Evolutionary conservation across 2,797 vertebrate genomes (phyloP).

Genomic region (Molossus alvarezi): DNA sequence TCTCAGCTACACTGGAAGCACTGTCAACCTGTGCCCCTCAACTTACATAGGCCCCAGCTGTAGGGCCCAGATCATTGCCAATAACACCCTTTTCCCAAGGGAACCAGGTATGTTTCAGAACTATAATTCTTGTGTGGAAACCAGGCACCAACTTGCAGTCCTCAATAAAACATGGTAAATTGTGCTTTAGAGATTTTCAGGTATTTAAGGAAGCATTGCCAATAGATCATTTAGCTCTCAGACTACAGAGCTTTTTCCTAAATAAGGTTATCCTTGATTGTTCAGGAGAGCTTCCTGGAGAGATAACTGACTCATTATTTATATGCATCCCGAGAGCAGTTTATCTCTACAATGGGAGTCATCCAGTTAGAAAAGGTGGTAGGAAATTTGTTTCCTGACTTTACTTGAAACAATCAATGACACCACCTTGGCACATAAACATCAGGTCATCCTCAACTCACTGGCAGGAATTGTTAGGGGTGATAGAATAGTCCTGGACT

Average conservation of each 20-base stretch:
- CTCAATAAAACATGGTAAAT: not conserved
- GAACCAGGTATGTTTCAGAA: not conserved
- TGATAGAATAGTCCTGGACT: not conserved
- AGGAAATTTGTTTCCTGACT: not conserved
- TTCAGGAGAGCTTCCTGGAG: not conserved
- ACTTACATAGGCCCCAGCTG: not conserved
- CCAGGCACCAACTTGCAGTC: not conserved
- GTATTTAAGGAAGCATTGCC: conserved; percentile 13
- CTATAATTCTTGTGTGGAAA: not conserved
- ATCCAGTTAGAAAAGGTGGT: conserved; percentile 4
- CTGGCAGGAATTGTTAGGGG: not conserved
- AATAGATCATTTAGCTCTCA: conserved; percentile 14
- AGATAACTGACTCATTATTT: not conserved
- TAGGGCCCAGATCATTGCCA: not conserved
- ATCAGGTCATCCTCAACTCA: conserved; percentile 25
- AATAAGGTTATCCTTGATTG: conserved; percentile 35
- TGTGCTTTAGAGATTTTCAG: not conserved
- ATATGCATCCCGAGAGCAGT: not conserved
- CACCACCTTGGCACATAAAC: not conserved
- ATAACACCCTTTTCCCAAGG: not conserved
- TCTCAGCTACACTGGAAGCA: not conserved
- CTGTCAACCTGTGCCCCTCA: not conserved
- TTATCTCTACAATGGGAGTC: not conserved
- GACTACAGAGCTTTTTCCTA: not conserved
- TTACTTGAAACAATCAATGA: not conserved